Base-by-base conservation (phyloP, 2,113 vertebrate genomes). In the Phainopepla nitens region DNA sequence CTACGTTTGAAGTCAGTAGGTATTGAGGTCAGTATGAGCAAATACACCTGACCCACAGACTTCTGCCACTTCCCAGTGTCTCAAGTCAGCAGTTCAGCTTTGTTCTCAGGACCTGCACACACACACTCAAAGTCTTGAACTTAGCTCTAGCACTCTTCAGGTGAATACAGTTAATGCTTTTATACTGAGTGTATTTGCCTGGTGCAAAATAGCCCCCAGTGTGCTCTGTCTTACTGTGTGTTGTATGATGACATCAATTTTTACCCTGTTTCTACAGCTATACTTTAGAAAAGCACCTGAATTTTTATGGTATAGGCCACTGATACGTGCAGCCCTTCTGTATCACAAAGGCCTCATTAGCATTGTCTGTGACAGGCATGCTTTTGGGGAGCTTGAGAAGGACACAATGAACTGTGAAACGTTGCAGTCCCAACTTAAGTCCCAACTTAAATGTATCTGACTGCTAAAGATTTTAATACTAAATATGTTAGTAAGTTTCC, bases 1-100 rank as follows among this genome's bases (percentile, higher is more conserved):
- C 15, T 66, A 3, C 0, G 0, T 47, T 56, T 70, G 23, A 68
- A 58, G 13, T 53, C 69, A 16, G 0, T 39, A 33, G 50, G 7
- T 64, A 7, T 27, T 45, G 31, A 44, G 39, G 35, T 31, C 44
- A 71, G 3, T 29, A 2, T 33, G 33, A 51, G 41, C 49, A 25
- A 12, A 25, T 15, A 14, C 2, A 25, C 19, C 35, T 24, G 24
- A 56, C 33, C 56, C 33, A 11, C 11, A 18, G 44, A 8, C 10
- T 53, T 64, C 41, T 88, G 31, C 36, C 15, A 15, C 17, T 17
- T 77, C 14, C 54, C 15, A 3, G 16, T 73, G 53, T 19, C 53
- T 60, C 0, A 0, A 69, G 31, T 10, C 35, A 28, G 4, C 6
- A 7, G 7, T 45, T 79, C 73, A 76, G 3, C 53, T 87, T 71